Conservation (phyloP, 1,140 invertebrate species). For the Aleiodes sp. region DNA sequence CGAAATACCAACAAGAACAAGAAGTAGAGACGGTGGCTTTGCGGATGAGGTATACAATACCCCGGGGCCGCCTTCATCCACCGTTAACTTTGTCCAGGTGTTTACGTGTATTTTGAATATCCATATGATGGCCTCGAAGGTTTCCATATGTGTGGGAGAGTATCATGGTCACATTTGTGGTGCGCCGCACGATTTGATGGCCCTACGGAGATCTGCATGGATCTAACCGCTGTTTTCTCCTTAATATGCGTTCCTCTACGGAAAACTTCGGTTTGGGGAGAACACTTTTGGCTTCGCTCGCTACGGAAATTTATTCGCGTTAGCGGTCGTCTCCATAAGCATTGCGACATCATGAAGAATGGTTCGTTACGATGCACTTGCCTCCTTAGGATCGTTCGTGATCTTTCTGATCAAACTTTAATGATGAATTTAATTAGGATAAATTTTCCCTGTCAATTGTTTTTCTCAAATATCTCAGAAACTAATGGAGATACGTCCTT, state of each 20-base stretch:
- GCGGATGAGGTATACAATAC: constrained; percentile 9
- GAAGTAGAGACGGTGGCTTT: constrained; percentile 2
- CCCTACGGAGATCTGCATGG: constrained; percentile 27
- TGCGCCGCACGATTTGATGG: constrained; percentile 58
- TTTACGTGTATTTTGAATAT: not conserved
- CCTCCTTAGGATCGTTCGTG: no score
- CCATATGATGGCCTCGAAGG: not conserved
- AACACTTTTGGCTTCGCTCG: no score
- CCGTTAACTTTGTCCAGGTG: constrained; percentile 11
- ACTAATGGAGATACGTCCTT: no score
- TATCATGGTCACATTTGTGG: constrained; percentile 54
- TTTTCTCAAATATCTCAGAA: no score
- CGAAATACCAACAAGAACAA: constrained; percentile 12
- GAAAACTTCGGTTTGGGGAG: not conserved
- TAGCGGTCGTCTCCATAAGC: no score
- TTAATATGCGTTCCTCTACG: no score
- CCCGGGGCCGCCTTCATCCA: not conserved
- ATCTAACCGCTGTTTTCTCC: constrained; percentile 41
- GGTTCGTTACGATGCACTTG: no score
- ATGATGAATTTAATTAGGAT: no score
- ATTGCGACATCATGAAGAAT: no score
- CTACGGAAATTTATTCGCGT: no score
- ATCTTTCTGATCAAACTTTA: no score
- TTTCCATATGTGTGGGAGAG: not conserved
- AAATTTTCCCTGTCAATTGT: no score